These are phyloP conservation scores for Dynastes grantii DNA, from an alignment of 2,888 invertebrate genomes.

Conservation along the genomic window DNA sequence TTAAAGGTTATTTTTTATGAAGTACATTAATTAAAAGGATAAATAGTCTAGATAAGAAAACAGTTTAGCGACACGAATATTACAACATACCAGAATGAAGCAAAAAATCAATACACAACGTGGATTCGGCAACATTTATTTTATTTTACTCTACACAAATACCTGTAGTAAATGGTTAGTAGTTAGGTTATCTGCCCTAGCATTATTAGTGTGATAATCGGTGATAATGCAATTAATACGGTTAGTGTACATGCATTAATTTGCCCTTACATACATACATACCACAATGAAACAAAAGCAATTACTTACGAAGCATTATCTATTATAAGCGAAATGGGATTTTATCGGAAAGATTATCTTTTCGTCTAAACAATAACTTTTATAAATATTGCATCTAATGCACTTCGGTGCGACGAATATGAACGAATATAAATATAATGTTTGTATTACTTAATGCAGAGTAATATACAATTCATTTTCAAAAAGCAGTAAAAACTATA, in stretches of 20 bases:
- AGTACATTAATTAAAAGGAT: slow-evolving; percentile 7
- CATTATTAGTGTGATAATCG: neutral
- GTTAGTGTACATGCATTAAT: neutral
- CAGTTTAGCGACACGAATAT: neutral
- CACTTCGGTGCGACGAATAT: too few relatives aligned
- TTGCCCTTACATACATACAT: neutral
- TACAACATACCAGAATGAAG: neutral
- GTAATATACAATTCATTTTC: too few relatives aligned
- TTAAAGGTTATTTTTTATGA: slow-evolving; percentile 3
- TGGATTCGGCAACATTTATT: neutral
- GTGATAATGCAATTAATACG: neutral
- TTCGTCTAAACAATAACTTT: neutral
- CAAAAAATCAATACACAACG: slow-evolving; percentile 9
- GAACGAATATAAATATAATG: too few relatives aligned
- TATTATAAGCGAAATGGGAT: slow-evolving; percentile 1
- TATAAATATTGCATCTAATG: too few relatives aligned
- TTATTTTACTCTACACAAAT: neutral
- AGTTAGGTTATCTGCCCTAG: neutral
- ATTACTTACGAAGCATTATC: slow-evolving; percentile 39
- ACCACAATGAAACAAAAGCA: slow-evolving; percentile 5
- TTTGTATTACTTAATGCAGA: too few relatives aligned
- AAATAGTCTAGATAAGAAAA: slow-evolving; percentile 1
- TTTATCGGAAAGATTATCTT: slow-evolving; percentile 5
- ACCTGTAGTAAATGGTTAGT: neutral
- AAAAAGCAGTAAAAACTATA: too few relatives aligned